Conservation (phyloP, 2,113 vertebrate species). For the Copsychus sechellarum region DNA sequence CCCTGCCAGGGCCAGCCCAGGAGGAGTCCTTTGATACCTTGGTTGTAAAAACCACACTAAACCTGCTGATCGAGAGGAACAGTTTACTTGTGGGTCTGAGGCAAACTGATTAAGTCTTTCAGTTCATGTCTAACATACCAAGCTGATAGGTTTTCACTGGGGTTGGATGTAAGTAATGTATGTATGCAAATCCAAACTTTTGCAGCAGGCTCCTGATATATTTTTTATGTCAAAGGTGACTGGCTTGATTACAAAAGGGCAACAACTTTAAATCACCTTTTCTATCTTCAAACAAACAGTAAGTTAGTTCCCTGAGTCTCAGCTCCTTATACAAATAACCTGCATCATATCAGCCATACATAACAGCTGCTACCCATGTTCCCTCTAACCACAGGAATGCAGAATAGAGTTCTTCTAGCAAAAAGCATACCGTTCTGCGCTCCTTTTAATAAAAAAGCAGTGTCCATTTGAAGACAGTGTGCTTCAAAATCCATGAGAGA, state of each 20-base stretch:
- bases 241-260: neutral
- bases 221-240: neutral
- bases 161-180: neutral
- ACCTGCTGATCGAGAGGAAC: neutral
- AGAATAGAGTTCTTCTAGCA: neutral
- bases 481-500: neutral
- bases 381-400: neutral
- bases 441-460: neutral
- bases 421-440: neutral
- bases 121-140: neutral
- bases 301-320: neutral
- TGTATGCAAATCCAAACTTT: neutral
- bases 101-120: neutral
- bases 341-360: neutral
- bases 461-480: neutral
- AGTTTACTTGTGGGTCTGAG: neutral
- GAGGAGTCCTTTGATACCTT: neutral
- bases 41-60: neutral
- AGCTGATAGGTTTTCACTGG: neutral
- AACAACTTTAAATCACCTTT: neutral
- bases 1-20: accelerated
- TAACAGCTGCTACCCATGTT: neutral
- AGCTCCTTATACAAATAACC: neutral
- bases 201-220: neutral
- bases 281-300: neutral